A percentile compares a stretch with the other conserved stretches of the same genome.
Evolutionary conservation across 2,113 vertebrate species (phyloP).

Genomic region (Fulica atra): DNA sequence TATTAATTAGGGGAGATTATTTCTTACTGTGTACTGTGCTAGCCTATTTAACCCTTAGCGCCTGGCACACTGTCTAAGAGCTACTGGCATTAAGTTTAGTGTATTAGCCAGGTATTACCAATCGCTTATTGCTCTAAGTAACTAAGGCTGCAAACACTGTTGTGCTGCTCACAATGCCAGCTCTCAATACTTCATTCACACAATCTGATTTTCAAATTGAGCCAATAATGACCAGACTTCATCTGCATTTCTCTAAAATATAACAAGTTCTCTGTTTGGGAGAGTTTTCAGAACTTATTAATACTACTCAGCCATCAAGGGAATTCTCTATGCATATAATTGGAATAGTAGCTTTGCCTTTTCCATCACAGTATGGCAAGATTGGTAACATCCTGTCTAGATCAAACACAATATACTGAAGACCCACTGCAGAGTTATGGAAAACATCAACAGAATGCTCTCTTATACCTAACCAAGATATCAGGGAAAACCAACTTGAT

Average conservation of each 20-base stretch:
- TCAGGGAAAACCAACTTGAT: background rate
- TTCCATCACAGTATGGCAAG: background rate
- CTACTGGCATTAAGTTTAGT: background rate
- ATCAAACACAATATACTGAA: background rate
- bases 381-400: background rate
- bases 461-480: background rate
- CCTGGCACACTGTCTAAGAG: background rate
- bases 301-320: background rate
- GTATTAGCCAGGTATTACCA: background rate
- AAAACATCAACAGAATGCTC: background rate
- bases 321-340: background rate
- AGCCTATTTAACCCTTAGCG: background rate
- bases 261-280: background rate
- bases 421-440: background rate
- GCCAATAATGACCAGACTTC: background rate
- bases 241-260: background rate
- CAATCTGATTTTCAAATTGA: background rate
- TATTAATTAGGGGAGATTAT: background rate
- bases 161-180: background rate
- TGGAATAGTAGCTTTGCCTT: background rate
- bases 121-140: background rate
- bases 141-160: background rate
- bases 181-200: background rate
- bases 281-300: background rate
- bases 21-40: background rate